These are phyloP conservation scores for Pocillopora verrucosa DNA, from an alignment of 64 coral and sea anemone species.

Conservation along the genomic window DNA sequence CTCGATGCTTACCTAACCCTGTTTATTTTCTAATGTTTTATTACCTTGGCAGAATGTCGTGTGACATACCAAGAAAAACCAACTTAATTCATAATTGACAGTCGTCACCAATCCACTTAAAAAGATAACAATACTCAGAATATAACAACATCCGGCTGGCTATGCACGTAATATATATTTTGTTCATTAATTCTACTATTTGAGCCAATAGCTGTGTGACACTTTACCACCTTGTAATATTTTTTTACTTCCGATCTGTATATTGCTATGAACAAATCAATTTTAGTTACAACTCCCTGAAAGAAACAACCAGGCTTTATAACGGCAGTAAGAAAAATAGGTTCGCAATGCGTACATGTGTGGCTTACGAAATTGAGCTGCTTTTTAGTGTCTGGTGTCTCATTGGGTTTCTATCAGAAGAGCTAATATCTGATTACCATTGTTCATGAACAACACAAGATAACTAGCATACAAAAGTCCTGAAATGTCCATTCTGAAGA, in stretches of 20 bases:
- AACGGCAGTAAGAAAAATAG: background rate
- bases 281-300: background rate
- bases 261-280: background rate
- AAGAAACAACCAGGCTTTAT: background rate
- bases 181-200: constrained; percentile 15
- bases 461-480: too few species aligned
- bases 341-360: too few species aligned
- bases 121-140: constrained; percentile 30
- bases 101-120: background rate
- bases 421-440: too few species aligned
- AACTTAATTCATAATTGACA: background rate
- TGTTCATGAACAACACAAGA: too few species aligned
- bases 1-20: background rate
- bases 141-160: background rate
- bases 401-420: too few species aligned
- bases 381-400: too few species aligned
- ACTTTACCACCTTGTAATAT: background rate
- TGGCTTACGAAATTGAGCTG: too few species aligned
- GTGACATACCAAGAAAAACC: background rate
- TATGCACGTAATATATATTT: constrained; percentile 3
- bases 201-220: background rate
- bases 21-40: background rate
- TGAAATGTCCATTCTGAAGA: too few species aligned
- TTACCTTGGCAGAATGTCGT: background rate
- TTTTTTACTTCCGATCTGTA: background rate